Conservation (phyloP, 1,140 invertebrate genomes). For the Orius insidiosus region DNA sequence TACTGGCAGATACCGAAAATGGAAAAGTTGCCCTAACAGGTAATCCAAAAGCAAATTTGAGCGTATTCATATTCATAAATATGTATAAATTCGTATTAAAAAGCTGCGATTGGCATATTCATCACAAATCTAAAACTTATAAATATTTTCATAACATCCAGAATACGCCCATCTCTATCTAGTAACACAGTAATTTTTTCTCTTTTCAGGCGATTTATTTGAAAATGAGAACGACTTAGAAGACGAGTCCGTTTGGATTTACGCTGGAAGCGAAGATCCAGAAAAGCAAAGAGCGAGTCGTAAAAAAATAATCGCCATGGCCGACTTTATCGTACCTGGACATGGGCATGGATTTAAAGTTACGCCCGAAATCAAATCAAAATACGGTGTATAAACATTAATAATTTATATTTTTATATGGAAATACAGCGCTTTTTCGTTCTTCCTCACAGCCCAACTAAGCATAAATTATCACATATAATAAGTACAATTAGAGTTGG, state of each 20-base stretch:
- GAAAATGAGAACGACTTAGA: constrained; percentile 64
- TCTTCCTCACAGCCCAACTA: too few species aligned
- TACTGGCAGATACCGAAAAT: constrained; percentile 35
- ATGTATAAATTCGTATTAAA: too few species aligned
- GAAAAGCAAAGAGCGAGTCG: constrained; percentile 50
- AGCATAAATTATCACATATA: too few species aligned
- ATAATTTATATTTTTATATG: too few species aligned
- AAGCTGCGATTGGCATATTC: background rate
- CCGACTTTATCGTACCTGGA: constrained; percentile 74
- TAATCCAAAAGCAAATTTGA: constrained; percentile 20
- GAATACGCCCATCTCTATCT: too few species aligned
- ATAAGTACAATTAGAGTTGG: too few species aligned
- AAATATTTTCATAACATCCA: too few species aligned
- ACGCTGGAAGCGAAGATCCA: constrained; percentile 54
- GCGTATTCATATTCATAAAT: too few species aligned
- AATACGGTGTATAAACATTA: background rate
- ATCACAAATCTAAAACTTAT: too few species aligned
- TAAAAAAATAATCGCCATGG: constrained; percentile 44
- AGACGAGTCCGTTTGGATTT: constrained; percentile 56
- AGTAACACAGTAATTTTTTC: background rate
- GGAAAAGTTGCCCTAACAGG: constrained; percentile 50
- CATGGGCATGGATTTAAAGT: constrained; percentile 65
- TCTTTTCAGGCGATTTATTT: constrained; percentile 60
- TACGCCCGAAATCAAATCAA: constrained; percentile 15
- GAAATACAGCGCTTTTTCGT: too few species aligned